Conservation (phyloP, 2,113 vertebrate genomes). For the Psittacara wagleri region DNA sequence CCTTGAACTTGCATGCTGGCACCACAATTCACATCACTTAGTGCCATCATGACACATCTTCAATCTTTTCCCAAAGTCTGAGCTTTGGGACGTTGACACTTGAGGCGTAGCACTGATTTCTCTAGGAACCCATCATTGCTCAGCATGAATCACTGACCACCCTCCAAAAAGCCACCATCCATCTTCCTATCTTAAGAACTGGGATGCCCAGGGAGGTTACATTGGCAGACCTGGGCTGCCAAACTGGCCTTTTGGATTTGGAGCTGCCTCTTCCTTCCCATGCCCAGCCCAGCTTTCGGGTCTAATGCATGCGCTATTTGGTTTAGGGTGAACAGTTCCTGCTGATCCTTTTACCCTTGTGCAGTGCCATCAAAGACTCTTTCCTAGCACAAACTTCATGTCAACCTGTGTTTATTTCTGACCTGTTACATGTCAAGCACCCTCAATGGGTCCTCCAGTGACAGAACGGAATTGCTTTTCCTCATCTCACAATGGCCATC, state of each 20-base stretch:
- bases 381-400: not conserved
- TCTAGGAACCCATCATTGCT: accelerated
- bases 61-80: not conserved
- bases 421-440: not conserved
- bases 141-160: accelerated
- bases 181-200: not conserved
- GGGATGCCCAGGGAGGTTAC: not conserved
- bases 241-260: not conserved
- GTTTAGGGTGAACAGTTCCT: not conserved
- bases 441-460: not conserved
- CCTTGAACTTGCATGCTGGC: not conserved
- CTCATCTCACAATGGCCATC: accelerated
- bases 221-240: not conserved
- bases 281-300: not conserved
- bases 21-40: not conserved
- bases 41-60: not conserved
- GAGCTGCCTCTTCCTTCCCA: not conserved
- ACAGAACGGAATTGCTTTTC: not conserved
- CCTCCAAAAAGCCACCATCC: not conserved
- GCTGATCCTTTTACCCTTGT: not conserved
- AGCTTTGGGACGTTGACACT: accelerated
- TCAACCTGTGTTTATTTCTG: not conserved
- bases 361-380: not conserved
- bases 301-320: not conserved
- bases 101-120: not conserved